A percentile compares a stretch with the other conserved stretches of the same genome.
Evolutionary conservation across 1,140 invertebrate genomes (phyloP).

Genomic region (Charaxes varanes): DNA sequence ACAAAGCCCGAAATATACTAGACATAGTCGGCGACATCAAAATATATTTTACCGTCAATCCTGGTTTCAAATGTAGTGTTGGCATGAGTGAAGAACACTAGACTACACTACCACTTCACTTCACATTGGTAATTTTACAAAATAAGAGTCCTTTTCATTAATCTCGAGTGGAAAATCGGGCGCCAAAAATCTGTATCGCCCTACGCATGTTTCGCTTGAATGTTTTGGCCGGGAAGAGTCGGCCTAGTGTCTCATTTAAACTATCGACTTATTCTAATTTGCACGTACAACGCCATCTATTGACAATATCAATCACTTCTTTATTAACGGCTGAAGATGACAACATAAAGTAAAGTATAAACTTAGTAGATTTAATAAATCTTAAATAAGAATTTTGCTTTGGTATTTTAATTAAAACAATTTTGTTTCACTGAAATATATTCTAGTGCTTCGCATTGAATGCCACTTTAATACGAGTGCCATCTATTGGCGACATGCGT

Average conservation of each 20-base stretch:
- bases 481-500: constrained; percentile 12
- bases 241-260: constrained; percentile 26
- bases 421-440: background rate
- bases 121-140: constrained; percentile 31
- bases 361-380: background rate
- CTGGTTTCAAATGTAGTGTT: constrained; percentile 66
- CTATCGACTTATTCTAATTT: constrained; percentile 34
- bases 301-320: background rate
- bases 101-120: constrained; percentile 42
- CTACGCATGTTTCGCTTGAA: constrained; percentile 55
- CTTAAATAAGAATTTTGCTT: background rate
- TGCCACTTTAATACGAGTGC: constrained; percentile 7
- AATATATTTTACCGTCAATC: constrained; percentile 60
- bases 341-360: background rate
- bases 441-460: too few species aligned
- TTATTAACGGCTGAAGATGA: background rate
- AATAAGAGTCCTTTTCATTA: constrained; percentile 29
- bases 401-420: background rate
- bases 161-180: constrained; percentile 38
- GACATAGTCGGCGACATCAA: constrained; percentile 19
- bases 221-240: constrained; percentile 45
- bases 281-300: constrained; percentile 32
- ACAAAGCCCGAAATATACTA: constrained; percentile 41
- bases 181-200: constrained; percentile 54
- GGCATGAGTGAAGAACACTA: constrained; percentile 53